phyloP scores from a whole-genome alignment of 2,888 invertebrate genomes.

The Sminthurinus aureus region DNA sequence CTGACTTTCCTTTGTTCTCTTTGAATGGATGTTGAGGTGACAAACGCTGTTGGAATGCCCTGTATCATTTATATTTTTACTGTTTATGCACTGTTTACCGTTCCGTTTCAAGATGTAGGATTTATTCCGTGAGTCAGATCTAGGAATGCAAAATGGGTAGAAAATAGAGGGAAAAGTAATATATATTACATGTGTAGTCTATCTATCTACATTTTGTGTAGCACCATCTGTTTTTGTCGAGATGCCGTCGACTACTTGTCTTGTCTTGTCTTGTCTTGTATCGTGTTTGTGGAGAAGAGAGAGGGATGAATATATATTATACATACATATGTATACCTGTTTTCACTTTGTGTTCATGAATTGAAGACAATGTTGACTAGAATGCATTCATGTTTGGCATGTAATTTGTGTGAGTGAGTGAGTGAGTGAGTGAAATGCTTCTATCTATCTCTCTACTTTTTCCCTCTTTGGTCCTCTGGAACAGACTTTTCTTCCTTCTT shows the following conservation, averaged over 20 bases:
- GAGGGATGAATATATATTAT: background rate
- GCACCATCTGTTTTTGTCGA: background rate
- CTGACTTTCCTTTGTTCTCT: too few relatives aligned
- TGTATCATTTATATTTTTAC: too few relatives aligned
- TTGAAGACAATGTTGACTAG: background rate
- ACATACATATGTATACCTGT: background rate
- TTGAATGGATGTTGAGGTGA: too few relatives aligned
- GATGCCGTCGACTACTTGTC: background rate
- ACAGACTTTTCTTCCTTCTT: background rate
- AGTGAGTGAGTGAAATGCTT: background rate
- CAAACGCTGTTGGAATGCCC: too few relatives aligned
- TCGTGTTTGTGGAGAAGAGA: background rate
- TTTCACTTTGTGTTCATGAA: background rate
- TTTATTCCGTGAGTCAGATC: too few relatives aligned
- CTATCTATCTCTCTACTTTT: background rate
- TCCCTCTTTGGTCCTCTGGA: background rate
- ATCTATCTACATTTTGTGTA: too few relatives aligned
- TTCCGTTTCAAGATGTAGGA: too few relatives aligned
- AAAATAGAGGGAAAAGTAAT: too few relatives aligned
- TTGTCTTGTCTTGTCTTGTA: background rate
- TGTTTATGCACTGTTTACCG: too few relatives aligned
- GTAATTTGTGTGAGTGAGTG: slow-evolving; percentile 8
- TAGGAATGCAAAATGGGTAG: too few relatives aligned
- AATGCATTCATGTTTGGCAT: slow-evolving; percentile 28
- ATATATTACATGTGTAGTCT: too few relatives aligned